Evolutionary conservation across 2,113 vertebrate genomes (phyloP).

Genomic region (Passer montanus): DNA sequence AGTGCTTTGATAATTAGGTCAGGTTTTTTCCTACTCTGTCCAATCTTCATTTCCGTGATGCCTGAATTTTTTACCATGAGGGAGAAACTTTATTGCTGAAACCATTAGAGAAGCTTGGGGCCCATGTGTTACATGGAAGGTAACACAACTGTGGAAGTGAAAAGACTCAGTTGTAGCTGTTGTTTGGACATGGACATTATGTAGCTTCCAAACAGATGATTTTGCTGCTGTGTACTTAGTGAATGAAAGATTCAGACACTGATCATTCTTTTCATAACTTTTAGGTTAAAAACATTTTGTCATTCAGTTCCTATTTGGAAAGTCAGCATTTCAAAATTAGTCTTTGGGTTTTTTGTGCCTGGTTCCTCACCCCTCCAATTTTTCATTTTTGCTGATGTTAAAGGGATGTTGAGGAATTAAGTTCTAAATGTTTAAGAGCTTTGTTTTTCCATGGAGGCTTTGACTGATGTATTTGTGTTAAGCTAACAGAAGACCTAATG

Average conservation of each 20-base stretch:
- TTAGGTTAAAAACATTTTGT: neutral
- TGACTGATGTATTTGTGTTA: neutral
- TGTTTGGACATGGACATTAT: neutral
- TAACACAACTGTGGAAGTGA: accelerated
- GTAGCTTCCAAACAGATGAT: neutral
- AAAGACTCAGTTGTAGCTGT: neutral
- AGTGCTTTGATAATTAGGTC: neutral
- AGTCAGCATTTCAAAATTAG: neutral
- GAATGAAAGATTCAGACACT: neutral
- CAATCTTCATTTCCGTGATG: neutral
- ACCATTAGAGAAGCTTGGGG: neutral
- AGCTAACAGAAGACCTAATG: neutral
- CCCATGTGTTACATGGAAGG: accelerated
- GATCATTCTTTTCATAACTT: neutral
- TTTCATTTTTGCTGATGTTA: neutral
- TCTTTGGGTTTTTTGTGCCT: neutral
- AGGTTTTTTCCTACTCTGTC: neutral
- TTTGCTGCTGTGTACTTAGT: neutral
- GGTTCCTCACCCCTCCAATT: accelerated
- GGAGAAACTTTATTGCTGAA: neutral
- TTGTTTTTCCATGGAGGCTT: neutral
- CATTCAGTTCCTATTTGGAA: neutral
- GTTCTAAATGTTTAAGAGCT: neutral
- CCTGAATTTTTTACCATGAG: neutral
- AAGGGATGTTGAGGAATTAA: neutral